Conservation (phyloP, 2,888 invertebrate genomes). For the Orthosia incerta region DNA sequence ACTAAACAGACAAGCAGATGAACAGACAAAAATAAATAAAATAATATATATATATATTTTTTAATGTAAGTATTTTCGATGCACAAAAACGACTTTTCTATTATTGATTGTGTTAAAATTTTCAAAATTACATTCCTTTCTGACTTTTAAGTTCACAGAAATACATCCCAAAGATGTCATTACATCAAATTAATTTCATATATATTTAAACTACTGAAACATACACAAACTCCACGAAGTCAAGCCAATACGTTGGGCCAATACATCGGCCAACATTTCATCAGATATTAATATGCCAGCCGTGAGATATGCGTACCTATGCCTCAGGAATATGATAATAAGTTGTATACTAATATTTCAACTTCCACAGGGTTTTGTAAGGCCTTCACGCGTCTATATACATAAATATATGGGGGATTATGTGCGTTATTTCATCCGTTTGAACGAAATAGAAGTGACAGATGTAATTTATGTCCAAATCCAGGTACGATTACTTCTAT, state of each 20-base stretch:
- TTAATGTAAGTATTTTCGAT: too few species aligned
- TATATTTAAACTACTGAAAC: slow-evolving; percentile 5
- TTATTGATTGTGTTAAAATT: too few species aligned
- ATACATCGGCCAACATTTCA: slow-evolving; percentile 56
- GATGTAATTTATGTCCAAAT: slow-evolving; percentile 36
- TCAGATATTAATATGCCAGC: slow-evolving; percentile 58
- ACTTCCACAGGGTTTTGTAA: slow-evolving; percentile 54
- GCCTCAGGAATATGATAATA: slow-evolving; percentile 56
- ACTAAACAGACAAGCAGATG: too few species aligned
- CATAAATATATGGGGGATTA: slow-evolving; percentile 45
- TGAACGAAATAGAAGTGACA: slow-evolving; percentile 29
- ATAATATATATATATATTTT: too few species aligned
- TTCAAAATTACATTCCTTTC: too few species aligned
- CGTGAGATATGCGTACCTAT: slow-evolving; percentile 50
- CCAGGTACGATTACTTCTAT: slow-evolving; percentile 11
- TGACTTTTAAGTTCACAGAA: neutral
- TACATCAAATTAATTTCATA: slow-evolving; percentile 11
- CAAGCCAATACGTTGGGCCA: slow-evolving; percentile 33
- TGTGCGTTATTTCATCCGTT: slow-evolving; percentile 52
- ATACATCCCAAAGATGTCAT: neutral
- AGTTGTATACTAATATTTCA: slow-evolving; percentile 61
- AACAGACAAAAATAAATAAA: too few species aligned
- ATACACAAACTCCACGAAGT: slow-evolving; percentile 15
- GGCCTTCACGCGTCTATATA: slow-evolving; percentile 36
- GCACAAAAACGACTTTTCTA: too few species aligned